Conservation (phyloP, 53 echinoderm and acorn worm species). For the Pentamera pediparva region DNA sequence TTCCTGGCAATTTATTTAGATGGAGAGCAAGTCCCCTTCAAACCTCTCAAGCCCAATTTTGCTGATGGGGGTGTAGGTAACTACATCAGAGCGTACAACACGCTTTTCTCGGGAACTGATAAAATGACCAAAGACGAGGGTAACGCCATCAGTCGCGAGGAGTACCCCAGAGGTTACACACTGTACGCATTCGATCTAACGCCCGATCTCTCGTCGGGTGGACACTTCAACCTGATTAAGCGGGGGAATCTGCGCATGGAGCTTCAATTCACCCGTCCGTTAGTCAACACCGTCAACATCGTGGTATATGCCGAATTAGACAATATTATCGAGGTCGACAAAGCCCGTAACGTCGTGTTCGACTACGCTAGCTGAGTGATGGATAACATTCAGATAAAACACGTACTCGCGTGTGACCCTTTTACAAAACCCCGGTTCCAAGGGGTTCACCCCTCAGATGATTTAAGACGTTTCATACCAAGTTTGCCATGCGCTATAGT, state of each 20-base stretch:
- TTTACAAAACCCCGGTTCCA: slow-evolving; percentile 6
- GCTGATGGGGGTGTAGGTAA: not conserved
- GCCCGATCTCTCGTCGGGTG: slow-evolving; percentile 35
- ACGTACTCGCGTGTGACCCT: slow-evolving; percentile 7
- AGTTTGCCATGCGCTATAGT: slow-evolving; percentile 47
- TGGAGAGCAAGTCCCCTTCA: slow-evolving; percentile 52
- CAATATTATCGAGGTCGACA: slow-evolving; percentile 48
- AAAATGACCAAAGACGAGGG: slow-evolving; percentile 41
- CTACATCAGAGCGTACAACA: slow-evolving; percentile 15
- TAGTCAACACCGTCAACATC: slow-evolving; percentile 30
- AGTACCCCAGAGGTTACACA: slow-evolving; percentile 50
- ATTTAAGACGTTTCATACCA: not conserved
- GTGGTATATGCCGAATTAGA: slow-evolving; percentile 52
- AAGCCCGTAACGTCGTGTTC: slow-evolving; percentile 50
- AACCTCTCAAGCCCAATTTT: slow-evolving; percentile 50
- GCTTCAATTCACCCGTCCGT: slow-evolving; percentile 24
- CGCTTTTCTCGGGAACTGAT: slow-evolving; percentile 52
- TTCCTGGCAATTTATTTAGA: slow-evolving; percentile 43
- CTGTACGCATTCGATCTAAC: slow-evolving; percentile 49
- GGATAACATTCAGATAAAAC: slow-evolving; percentile 21
- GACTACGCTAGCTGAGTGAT: slow-evolving; percentile 47
- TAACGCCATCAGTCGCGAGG: slow-evolving; percentile 48
- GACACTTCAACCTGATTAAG: slow-evolving; percentile 30
- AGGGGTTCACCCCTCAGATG: slow-evolving; percentile 42
- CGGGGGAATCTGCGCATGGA: slow-evolving; percentile 45